These are phyloP conservation scores for Vulpes vulpes DNA, from an alignment of 2,113 vertebrate species.

Conservation along the genomic window DNA sequence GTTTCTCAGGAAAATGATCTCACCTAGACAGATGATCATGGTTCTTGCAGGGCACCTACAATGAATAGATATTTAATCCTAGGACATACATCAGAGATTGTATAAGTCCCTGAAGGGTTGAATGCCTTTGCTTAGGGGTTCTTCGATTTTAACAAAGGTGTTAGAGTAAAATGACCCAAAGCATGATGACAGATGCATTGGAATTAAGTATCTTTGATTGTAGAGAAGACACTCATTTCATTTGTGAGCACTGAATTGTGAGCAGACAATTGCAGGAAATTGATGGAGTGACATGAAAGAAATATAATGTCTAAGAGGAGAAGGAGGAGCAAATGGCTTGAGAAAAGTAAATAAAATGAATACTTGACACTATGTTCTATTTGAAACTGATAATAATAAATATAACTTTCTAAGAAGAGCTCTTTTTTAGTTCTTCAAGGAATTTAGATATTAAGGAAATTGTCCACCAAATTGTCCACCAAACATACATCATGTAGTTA, in stretches of 20 bases:
- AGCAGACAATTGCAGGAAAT: not conserved
- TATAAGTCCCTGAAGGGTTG: not conserved
- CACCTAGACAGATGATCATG: not conserved
- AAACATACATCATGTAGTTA: not conserved
- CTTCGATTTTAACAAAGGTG: not conserved
- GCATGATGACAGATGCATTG: not conserved
- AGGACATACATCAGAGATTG: not conserved
- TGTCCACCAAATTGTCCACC: not conserved
- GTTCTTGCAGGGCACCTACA: not conserved
- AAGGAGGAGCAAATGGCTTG: not conserved
- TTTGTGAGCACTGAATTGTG: not conserved
- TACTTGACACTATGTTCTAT: not conserved
- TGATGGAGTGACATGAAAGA: not conserved
- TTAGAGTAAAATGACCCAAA: not conserved
- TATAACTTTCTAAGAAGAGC: not conserved
- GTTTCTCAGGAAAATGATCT: not conserved
- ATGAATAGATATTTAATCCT: not conserved
- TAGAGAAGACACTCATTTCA: not conserved
- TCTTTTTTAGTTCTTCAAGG: conserved; percentile 17
- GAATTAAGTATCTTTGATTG: not conserved
- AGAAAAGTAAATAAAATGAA: not conserved
- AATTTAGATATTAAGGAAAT: not conserved
- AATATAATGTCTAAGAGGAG: not conserved
- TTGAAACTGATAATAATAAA: conserved; percentile 21
- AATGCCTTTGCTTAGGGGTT: not conserved